A percentile compares a stretch with the other conserved stretches of the same genome.
phyloP scores from a whole-genome alignment of 2,113 vertebrate genomes.

The Zonotrichia leucophrys region DNA sequence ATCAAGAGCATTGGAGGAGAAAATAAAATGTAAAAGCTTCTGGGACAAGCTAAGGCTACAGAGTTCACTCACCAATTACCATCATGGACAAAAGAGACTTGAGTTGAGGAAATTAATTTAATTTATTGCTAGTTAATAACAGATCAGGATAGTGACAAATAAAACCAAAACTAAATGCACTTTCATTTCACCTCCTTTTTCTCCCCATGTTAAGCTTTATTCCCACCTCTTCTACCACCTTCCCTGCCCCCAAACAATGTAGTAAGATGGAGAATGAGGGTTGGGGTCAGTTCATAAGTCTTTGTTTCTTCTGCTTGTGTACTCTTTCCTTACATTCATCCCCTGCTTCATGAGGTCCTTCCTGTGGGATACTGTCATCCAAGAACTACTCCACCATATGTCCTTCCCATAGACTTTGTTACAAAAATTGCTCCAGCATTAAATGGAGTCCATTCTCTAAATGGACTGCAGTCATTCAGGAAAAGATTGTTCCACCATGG shows the following conservation, averaged over 20 bases:
- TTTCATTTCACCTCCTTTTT: not conserved
- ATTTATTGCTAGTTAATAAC: not conserved
- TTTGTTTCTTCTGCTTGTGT: not conserved
- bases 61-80: not conserved
- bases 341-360: accelerated
- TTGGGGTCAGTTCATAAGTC: not conserved
- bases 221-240: not conserved
- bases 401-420: not conserved
- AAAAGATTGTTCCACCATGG: not conserved
- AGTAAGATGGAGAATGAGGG: accelerated
- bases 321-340: accelerated
- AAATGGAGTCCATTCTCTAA: not conserved
- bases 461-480: not conserved
- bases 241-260: accelerated
- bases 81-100: not conserved
- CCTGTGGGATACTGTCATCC: not conserved
- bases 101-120: not conserved
- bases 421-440: not conserved
- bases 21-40: not conserved
- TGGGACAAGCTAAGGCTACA: accelerated
- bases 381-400: accelerated
- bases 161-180: accelerated
- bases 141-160: not conserved
- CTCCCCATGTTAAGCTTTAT: not conserved
- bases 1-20: not conserved